Evolutionary conservation across 1,140 invertebrate genomes (phyloP).

Genomic region (Aphidius ervi): DNA sequence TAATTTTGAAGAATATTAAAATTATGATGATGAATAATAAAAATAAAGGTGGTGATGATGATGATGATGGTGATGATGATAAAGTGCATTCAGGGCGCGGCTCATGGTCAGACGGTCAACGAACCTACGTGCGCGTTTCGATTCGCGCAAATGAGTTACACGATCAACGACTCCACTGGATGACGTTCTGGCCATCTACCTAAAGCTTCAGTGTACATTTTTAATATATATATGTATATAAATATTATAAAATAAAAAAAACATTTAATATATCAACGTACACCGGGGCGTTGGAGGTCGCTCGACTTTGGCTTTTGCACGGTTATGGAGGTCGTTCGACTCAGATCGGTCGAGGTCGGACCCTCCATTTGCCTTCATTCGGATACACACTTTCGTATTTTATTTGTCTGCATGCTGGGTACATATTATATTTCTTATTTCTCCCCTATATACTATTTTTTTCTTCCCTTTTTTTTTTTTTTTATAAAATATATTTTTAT

Average conservation of each 20-base stretch:
- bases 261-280: too few species aligned
- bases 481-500: constrained; percentile 18
- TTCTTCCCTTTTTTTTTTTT: not conserved
- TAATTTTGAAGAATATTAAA: too few species aligned
- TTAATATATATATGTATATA: too few species aligned
- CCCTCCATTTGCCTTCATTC: constrained; percentile 20
- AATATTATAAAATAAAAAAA: too few species aligned
- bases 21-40: too few species aligned
- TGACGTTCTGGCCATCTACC: constrained; percentile 25
- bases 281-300: not conserved
- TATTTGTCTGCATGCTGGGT: not conserved
- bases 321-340: constrained; percentile 26
- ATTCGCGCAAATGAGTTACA: constrained; percentile 16
- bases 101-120: constrained; percentile 50
- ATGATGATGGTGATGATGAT: not conserved
- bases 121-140: constrained; percentile 26
- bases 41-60: too few species aligned
- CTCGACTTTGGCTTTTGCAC: constrained; percentile 6
- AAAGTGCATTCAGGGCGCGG: constrained; percentile 42
- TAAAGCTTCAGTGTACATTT: too few species aligned
- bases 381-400: not conserved
- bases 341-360: constrained; percentile 32
- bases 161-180: constrained; percentile 17
- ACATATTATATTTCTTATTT: too few species aligned
- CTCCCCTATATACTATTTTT: not conserved